These are phyloP conservation scores for Therioaphis trifolii DNA, from an alignment of 2,888 invertebrate species.

Conservation along the genomic window DNA sequence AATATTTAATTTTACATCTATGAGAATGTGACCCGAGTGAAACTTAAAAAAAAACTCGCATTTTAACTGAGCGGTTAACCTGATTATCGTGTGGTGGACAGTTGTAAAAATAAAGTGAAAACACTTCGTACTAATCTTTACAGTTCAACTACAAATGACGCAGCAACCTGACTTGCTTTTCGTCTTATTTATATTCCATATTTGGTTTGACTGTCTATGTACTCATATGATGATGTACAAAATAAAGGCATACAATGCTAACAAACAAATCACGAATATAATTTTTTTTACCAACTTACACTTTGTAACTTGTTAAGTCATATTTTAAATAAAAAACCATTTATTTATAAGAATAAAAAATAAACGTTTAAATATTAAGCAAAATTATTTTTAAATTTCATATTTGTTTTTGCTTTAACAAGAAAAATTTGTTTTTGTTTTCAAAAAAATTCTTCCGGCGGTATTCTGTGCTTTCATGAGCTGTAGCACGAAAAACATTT, in stretches of 20 bases:
- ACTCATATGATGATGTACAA: not conserved
- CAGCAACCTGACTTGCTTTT: slow-evolving; percentile 30
- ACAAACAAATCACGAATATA: not conserved
- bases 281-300: not conserved
- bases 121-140: not conserved
- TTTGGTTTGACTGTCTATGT: slow-evolving; percentile 15
- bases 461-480: not conserved
- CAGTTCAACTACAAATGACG: not conserved
- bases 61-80: slow-evolving; percentile 24
- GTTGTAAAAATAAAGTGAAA: slow-evolving; percentile 29
- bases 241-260: not conserved
- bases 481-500: not conserved
- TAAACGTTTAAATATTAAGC: not conserved
- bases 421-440: not conserved
- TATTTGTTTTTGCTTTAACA: not conserved
- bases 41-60: not conserved
- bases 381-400: not conserved
- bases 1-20: not conserved
- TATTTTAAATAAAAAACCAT: not conserved
- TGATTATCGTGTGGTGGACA: not conserved
- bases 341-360: not conserved
- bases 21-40: not conserved
- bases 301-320: no score
- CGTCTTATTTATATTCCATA: slow-evolving; percentile 34
- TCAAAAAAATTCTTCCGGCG: not conserved